Conservation (phyloP, 2,113 vertebrate genomes). For the Tor tambroides region DNA sequence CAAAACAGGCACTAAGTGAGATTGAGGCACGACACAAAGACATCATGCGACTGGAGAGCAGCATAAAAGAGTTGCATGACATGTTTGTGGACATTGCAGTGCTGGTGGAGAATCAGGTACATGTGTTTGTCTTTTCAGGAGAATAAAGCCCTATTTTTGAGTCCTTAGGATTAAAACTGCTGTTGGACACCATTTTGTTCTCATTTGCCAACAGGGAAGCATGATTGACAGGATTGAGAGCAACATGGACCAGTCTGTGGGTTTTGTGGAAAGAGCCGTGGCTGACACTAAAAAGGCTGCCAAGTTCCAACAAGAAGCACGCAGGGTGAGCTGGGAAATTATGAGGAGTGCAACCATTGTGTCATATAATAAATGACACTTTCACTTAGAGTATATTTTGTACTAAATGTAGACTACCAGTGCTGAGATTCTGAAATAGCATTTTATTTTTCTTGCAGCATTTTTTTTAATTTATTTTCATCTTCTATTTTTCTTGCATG, state of each 20-base stretch:
- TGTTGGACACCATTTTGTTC: background rate
- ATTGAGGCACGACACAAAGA: slow-evolving; percentile 95
- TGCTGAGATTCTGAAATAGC: background rate
- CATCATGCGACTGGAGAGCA: slow-evolving; percentile 92
- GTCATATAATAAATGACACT: background rate
- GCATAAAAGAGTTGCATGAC: slow-evolving; percentile 95
- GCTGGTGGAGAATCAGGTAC: slow-evolving; percentile 87
- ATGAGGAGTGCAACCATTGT: background rate
- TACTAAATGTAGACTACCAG: background rate
- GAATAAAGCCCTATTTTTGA: background rate
- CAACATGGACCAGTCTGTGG: slow-evolving; percentile 97
- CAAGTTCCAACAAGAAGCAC: slow-evolving; percentile 93
- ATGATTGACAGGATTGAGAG: slow-evolving; percentile 96
- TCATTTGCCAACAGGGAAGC: slow-evolving; percentile 76
- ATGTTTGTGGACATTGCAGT: slow-evolving; percentile 96
- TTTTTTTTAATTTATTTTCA: background rate
- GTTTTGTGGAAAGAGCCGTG: slow-evolving; percentile 91
- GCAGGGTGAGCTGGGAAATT: slow-evolving; percentile 81
- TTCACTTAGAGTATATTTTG: no score
- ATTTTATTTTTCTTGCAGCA: background rate
- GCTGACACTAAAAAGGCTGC: slow-evolving; percentile 95
- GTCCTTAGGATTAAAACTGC: background rate
- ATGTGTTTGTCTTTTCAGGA: background rate
- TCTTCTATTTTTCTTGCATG: background rate
- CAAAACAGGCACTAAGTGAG: slow-evolving; percentile 94